These are phyloP conservation scores for Prionailurus viverrinus DNA, from an alignment of 2,113 vertebrate genomes.

Conservation along the genomic window DNA sequence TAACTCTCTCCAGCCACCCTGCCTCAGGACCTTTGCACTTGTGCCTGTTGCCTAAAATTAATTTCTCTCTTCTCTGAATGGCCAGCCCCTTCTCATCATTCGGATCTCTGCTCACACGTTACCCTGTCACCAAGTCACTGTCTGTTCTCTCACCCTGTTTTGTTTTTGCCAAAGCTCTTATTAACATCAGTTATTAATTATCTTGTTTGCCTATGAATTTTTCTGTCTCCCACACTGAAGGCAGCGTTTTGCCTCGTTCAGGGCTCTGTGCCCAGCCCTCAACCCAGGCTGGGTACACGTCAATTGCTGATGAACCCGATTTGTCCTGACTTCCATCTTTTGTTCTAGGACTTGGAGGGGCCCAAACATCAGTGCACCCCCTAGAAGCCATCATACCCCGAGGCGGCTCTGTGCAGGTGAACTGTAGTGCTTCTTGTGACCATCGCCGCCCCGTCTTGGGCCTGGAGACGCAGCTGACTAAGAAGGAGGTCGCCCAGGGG, in stretches of 20 bases:
- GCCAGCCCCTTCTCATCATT: not conserved
- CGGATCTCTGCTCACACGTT: not conserved
- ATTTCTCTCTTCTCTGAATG: not conserved
- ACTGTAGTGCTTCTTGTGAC: slow-evolving; percentile 71
- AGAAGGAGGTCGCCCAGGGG: rapidly evolving
- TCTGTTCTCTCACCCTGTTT: not conserved
- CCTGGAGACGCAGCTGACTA: slow-evolving; percentile 57
- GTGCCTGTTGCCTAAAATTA: not conserved
- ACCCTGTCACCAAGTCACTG: not conserved
- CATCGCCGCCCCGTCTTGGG: rapidly evolving
- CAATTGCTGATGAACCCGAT: not conserved
- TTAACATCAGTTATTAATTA: slow-evolving; percentile 31
- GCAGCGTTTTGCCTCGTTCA: not conserved
- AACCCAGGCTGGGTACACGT: not conserved
- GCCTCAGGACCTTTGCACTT: not conserved
- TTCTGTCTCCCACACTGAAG: not conserved
- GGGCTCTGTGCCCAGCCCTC: not conserved
- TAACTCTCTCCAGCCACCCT: not conserved
- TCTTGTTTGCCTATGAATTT: not conserved
- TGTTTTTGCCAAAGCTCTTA: not conserved
- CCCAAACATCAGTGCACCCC: not conserved
- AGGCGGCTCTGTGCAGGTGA: slow-evolving; percentile 68
- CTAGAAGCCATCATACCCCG: not conserved
- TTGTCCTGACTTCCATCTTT: not conserved
- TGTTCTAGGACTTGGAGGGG: not conserved